phyloP scores from a whole-genome alignment of 2,113 vertebrate species.

The Dicerorhinus sumatrensis region DNA sequence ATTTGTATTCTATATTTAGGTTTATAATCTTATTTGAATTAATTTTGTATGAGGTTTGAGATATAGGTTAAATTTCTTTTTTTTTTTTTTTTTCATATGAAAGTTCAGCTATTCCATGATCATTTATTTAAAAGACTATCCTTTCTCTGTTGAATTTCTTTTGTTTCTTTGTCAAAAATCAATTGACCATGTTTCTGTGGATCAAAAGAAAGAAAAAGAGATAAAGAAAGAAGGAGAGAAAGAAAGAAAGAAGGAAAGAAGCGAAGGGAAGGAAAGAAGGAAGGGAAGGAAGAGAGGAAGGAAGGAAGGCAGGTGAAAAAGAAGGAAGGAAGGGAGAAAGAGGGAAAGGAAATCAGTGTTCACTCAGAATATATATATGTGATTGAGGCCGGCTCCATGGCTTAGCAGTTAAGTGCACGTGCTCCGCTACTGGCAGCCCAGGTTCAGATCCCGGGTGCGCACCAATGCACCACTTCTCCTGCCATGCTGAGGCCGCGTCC shows the following conservation, averaged over 20 bases:
- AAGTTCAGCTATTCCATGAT: not conserved
- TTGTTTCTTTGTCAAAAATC: not conserved
- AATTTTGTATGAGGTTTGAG: not conserved
- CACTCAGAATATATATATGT: not conserved
- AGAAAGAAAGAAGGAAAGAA: no score
- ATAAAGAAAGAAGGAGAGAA: fast-evolving
- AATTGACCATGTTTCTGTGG: not conserved
- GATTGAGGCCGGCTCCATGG: no score
- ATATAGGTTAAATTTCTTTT: not conserved
- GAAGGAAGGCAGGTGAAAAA: no score
- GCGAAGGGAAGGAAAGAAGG: fast-evolving
- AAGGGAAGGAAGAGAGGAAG: no score
- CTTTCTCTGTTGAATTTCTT: not conserved
- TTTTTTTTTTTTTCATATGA: not conserved
- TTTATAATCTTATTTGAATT: conserved; percentile 8
- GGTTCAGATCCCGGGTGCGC: no score
- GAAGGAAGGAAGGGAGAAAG: no score
- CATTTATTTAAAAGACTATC: not conserved
- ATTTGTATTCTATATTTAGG: not conserved
- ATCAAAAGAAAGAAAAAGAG: not conserved
- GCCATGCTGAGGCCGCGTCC: no score
- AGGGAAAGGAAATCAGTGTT: not conserved
- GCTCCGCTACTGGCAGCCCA: no score
- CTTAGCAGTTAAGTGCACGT: no score
- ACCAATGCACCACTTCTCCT: no score